Conservation (phyloP, 2,888 invertebrate species). For the Drosophila kuntzei region DNA sequence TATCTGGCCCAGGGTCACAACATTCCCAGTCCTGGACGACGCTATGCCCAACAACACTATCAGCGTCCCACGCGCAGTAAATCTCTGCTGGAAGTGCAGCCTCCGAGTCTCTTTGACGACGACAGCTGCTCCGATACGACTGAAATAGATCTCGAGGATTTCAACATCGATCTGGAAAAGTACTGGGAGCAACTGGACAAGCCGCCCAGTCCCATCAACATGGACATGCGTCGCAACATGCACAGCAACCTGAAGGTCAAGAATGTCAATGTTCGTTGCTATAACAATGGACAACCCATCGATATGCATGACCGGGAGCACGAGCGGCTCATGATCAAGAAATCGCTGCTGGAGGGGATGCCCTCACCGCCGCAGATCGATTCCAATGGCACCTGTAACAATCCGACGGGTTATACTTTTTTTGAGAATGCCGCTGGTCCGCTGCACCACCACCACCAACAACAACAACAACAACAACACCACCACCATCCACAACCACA, state of each 20-base stretch:
- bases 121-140: conserved; percentile 85
- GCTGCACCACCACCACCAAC: conserved; percentile 59
- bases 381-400: conserved; percentile 57
- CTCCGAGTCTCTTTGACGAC: conserved; percentile 84
- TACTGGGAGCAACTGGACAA: conserved; percentile 86
- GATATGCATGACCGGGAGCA: conserved; percentile 84
- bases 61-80: conserved; percentile 82
- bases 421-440: conserved; percentile 83
- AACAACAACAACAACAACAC: conserved; percentile 6
- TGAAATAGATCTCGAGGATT: conserved; percentile 85
- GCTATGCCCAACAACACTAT: conserved; percentile 55
- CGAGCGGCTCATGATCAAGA: conserved; percentile 85
- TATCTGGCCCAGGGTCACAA: conserved; percentile 71
- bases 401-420: conserved; percentile 79
- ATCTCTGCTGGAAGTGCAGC: conserved; percentile 84
- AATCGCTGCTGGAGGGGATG: conserved; percentile 84
- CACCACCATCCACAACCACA: conserved; percentile 23
- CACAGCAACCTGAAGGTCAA: conserved; percentile 84
- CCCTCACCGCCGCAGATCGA: conserved; percentile 84
- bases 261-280: conserved; percentile 84
- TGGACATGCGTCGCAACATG: conserved; percentile 85
- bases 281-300: conserved; percentile 84
- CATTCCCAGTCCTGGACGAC: conserved; percentile 46
- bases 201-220: conserved; percentile 84
- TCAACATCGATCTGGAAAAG: conserved; percentile 85